These are phyloP conservation scores for Falco concolor DNA, from an alignment of 2,797 vertebrate genomes.

Conservation along the genomic window DNA sequence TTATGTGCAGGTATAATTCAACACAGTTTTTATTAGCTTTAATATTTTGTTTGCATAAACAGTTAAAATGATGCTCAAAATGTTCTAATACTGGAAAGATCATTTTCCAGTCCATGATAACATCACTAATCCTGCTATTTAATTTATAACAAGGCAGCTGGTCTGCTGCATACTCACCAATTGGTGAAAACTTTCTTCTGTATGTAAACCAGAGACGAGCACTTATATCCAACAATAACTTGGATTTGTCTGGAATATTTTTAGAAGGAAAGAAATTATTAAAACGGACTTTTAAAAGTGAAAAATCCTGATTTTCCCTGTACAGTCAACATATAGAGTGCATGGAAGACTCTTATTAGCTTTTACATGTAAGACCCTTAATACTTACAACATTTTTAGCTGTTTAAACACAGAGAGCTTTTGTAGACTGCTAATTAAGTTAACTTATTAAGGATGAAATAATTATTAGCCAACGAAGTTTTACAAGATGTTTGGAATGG, in stretches of 20 bases:
- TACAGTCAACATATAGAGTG: neutral
- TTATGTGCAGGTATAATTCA: neutral
- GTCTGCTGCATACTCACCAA: constrained; percentile 76
- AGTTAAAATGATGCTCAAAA: neutral
- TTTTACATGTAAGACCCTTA: neutral
- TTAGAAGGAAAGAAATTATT: constrained; percentile 57
- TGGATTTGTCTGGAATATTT: constrained; percentile 78
- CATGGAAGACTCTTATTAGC: neutral
- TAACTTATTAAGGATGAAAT: neutral
- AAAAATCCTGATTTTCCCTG: neutral
- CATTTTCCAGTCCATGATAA: neutral
- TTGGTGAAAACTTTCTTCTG: constrained; percentile 86
- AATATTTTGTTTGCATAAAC: neutral
- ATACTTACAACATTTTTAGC: neutral
- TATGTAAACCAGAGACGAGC: constrained; percentile 88
- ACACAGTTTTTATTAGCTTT: neutral
- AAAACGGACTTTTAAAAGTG: neutral
- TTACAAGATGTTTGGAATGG: neutral
- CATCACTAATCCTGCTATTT: neutral
- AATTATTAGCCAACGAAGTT: neutral
- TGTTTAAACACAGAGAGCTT: neutral
- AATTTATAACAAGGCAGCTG: neutral
- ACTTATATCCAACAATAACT: constrained; percentile 80
- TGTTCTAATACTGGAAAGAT: neutral
- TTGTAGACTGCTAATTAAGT: neutral